phyloP scores from a whole-genome alignment of 92 coral and sea anemone genomes.

The Epizoanthus ramosus region DNA sequence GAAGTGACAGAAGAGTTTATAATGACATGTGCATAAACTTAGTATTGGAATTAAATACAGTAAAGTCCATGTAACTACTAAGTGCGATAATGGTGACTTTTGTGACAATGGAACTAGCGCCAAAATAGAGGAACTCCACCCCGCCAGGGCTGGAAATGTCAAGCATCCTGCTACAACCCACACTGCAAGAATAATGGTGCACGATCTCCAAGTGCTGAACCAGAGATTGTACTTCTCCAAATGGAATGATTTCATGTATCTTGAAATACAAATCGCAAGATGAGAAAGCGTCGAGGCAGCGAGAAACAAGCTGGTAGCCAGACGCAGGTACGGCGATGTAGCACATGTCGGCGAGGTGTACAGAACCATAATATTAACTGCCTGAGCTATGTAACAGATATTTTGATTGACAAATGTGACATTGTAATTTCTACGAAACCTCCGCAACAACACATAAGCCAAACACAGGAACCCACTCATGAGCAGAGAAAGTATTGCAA shows the following conservation, averaged over 20 bases:
- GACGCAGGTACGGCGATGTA: conserved; percentile 13
- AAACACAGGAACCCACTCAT: not conserved
- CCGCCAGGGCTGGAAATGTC: not conserved
- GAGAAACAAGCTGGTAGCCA: not conserved
- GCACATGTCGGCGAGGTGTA: not conserved
- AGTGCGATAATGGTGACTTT: not conserved
- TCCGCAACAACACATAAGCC: not conserved
- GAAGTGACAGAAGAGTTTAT: conserved; percentile 15
- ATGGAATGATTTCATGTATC: conserved; percentile 32
- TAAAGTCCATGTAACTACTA: not conserved
- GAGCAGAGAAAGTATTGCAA: not conserved
- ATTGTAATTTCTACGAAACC: conserved; percentile 19
- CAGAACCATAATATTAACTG: conserved; percentile 7
- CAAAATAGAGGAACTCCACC: conserved; percentile 17
- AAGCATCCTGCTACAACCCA: conserved; percentile 9
- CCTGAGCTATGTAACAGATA: conserved; percentile 16
- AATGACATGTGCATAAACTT: not conserved
- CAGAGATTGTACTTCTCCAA: conserved; percentile 2
- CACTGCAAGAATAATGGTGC: not conserved
- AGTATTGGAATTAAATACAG: conserved; percentile 7
- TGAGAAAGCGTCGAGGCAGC: conserved; percentile 20
- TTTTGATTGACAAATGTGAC: conserved; percentile 16
- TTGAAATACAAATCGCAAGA: conserved; percentile 6
- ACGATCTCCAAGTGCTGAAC: not conserved
- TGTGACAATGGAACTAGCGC: not conserved